Evolutionary conservation across 2,113 vertebrate genomes (phyloP), one percentile per base, ranked within the genome.

Genomic region (Nycticorax nycticorax): DNA sequence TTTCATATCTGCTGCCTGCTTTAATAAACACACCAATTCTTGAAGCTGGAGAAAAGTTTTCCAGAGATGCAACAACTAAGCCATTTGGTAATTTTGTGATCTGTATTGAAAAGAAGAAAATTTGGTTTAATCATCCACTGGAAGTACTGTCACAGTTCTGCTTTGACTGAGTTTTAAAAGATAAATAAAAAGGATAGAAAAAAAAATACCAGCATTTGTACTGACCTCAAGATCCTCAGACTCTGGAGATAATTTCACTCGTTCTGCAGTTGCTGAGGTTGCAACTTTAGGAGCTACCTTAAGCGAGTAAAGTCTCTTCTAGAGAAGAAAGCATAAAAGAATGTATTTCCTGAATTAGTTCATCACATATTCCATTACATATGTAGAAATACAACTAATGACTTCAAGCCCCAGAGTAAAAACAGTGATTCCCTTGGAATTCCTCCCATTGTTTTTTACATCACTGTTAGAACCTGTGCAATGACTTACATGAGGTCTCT

Each of bases 11-110:
- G 94, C 99, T 99, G 88, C 99, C 99, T 0, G 99, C 98, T 96
- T 98, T 99, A 90, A 99, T 89, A 79, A 99, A 99, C 57, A 99
- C 99, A 18, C 99, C 98, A 52, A 99, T 99, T 97, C 98, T 99
- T 80, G 99, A 99, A 52, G 96, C 76, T 6, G 99, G 99, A 52
- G 99, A 99, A 82, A 99, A 99, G 88, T 99, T 99, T 95, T 99
- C 99, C 97, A 99, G 81, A 59, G 99, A 99, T 3, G 99, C 98
- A 35, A 99, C 98, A 91, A 99, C 97, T 95, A 99, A 97, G 12
- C 99, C 99, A 94, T 98, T 99, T 82, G 99, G 98, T 69, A 99
- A 97, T 73, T 98, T 99, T 96, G 99, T 99, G 81, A 99, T 98
- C 99, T 99, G 91, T 64, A 92, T 93, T 94, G 37, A 96, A 85